Conservation (phyloP, 2,113 vertebrate species). For the Dryoscopus gambensis region DNA sequence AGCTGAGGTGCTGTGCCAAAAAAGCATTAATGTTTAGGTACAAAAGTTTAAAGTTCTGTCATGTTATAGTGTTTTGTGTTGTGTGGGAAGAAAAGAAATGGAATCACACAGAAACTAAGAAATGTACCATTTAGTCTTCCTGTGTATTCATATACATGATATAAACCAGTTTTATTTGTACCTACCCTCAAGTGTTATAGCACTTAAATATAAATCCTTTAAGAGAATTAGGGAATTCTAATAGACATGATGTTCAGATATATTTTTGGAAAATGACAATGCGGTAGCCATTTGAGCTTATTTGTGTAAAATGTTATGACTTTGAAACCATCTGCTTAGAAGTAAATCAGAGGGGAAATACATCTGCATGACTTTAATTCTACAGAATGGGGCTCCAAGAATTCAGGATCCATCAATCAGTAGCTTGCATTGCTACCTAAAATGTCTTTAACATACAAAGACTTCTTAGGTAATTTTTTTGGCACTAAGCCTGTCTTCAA, state of each 20-base stretch:
- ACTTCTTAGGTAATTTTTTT: conserved; percentile 3
- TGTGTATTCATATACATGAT: not conserved
- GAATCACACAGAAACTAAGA: not conserved
- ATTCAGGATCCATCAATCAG: not conserved
- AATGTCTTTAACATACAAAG: not conserved
- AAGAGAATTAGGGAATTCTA: not conserved
- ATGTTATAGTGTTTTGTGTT: not conserved
- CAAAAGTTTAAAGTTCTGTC: not conserved
- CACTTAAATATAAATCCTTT: not conserved
- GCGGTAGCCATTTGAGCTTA: not conserved
- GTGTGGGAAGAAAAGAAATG: not conserved
- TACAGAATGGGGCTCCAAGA: not conserved
- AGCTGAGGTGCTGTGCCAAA: not conserved
- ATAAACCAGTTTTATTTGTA: not conserved
- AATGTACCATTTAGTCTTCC: not conserved
- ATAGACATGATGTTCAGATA: not conserved
- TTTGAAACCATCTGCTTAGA: not conserved
- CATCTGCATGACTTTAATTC: not conserved
- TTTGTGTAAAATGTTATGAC: not conserved
- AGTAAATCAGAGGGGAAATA: not conserved
- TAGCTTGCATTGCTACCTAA: not conserved
- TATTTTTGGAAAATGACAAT: not conserved
- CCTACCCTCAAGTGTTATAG: not conserved
- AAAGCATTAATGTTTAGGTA: not conserved
- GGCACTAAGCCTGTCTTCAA: not conserved